phyloP scores from a whole-genome alignment of 1,140 invertebrate genomes.

The Globodera rostochiensis region DNA sequence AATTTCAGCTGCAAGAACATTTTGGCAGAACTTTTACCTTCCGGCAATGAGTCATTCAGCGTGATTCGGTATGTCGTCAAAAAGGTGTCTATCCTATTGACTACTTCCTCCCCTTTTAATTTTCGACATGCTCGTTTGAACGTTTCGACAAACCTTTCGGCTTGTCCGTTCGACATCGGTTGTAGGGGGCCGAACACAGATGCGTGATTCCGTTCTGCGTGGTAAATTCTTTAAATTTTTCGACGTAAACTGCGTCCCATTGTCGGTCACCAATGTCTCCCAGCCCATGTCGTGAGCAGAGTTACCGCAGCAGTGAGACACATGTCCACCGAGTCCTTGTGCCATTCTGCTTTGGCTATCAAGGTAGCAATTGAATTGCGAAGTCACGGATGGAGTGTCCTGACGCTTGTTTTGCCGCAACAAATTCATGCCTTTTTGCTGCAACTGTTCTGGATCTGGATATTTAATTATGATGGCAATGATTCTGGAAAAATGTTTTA shows the following conservation, averaged over 20 bases:
- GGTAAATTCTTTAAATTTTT: conserved; percentile 7
- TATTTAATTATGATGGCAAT: too few species aligned
- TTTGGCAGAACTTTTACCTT: conserved; percentile 1
- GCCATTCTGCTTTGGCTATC: conserved; percentile 3
- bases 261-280: conserved; percentile 4
- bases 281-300: background rate
- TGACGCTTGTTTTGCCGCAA: background rate
- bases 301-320: conserved; percentile 9
- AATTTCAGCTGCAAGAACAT: conserved; percentile 9
- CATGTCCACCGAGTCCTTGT: background rate
- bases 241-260: conserved; percentile 12
- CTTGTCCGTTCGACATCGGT: conserved; percentile 37
- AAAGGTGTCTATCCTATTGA: background rate
- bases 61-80: conserved; percentile 18
- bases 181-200: background rate
- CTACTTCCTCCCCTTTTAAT: conserved; percentile 27
- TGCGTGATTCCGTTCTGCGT: conserved; percentile 4
- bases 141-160: conserved; percentile 63
- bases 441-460: background rate
- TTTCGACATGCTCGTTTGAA: conserved; percentile 23
- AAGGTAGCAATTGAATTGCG: background rate
- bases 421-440: background rate
- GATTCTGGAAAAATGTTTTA: too few species aligned
- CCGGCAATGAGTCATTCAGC: background rate
- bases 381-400: conserved; percentile 3